Conservation (phyloP, 2,113 vertebrate species). For the Myxocyprinus asiaticus region DNA sequence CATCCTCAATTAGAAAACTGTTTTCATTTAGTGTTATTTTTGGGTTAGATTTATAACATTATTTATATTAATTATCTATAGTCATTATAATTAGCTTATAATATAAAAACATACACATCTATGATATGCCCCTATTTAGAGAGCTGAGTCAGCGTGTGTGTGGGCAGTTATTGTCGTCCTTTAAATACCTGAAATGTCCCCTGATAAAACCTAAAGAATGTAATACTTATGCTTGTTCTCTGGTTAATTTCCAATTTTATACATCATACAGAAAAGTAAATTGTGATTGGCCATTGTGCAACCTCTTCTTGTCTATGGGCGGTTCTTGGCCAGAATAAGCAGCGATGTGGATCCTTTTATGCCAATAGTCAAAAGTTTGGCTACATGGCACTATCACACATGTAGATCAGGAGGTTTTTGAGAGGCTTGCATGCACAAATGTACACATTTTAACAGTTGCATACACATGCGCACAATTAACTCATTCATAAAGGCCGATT, state of each 20-base stretch:
- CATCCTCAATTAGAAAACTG: no score
- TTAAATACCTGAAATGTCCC: background rate
- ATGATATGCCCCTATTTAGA: no score
- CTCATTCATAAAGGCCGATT: conserved; percentile 46
- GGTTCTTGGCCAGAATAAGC: background rate
- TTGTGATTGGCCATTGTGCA: background rate
- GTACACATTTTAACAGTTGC: background rate
- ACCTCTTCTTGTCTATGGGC: no score
- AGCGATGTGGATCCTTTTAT: background rate
- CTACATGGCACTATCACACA: background rate
- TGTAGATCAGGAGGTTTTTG: background rate
- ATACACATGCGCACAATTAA: conserved; percentile 7
- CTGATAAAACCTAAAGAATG: background rate
- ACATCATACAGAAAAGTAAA: no score
- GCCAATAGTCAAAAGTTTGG: background rate
- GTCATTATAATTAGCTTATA: no score
- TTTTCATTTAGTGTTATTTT: no score
- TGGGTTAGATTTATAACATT: no score
- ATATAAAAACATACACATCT: no score
- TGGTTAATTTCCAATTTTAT: no score
- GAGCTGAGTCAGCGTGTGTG: background rate
- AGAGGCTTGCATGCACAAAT: no score
- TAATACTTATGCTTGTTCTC: no score
- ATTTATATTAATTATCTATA: no score
- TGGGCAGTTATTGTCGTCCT: background rate